Base-by-base conservation (phyloP, 2,888 invertebrate species). In the Metopia argyrocephala region DNA sequence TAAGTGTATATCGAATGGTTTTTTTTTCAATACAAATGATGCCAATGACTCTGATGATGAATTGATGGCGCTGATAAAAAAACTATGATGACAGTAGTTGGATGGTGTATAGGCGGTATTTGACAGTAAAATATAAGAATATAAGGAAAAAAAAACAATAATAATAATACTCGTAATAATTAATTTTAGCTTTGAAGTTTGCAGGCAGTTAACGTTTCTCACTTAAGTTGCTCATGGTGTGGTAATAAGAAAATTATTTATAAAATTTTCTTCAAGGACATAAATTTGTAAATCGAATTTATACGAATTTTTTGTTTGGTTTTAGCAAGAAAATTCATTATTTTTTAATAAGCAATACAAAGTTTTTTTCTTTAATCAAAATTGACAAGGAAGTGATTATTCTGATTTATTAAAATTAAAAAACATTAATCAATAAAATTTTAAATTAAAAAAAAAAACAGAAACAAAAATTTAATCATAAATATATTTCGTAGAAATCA, bases 11-110 rank as follows among this genome's bases (percentile, higher is more conserved):
- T 23, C 12, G 23, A 52, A 23, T 23, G 23, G 23, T 25, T 52
- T 21, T n/a, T n/a, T n/a, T n/a, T 15, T 23, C 2, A 52, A 61
- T 45, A 61, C 48, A 52, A 66, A 54, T 38, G 25, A 54, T 38
- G 25, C 45, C 54, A 25, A 45, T 15, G 54, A n/a, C 31, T 20
- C 31, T 38, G 31, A 52, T 52, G 31, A 21, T 18, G 65, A 54
- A 54, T 27, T 54, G 15, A 25, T 27, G 54, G 38, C 38, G 38
- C 38, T 38, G 38, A 38, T 38, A 38, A 38, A 4, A n/a, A n/a
- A 38, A 38, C 15, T 38, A 38, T 38, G 38, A 38, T 38, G 38
- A 38, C 38, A 38, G 15, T 38, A 38, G 15, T 38, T n/a, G n/a
- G 15, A 38, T 38, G 38, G 12, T 38, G 38, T 15, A 38, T 38